phyloP scores from a whole-genome alignment of 2,888 invertebrate species.

The Thera obeliscata region DNA sequence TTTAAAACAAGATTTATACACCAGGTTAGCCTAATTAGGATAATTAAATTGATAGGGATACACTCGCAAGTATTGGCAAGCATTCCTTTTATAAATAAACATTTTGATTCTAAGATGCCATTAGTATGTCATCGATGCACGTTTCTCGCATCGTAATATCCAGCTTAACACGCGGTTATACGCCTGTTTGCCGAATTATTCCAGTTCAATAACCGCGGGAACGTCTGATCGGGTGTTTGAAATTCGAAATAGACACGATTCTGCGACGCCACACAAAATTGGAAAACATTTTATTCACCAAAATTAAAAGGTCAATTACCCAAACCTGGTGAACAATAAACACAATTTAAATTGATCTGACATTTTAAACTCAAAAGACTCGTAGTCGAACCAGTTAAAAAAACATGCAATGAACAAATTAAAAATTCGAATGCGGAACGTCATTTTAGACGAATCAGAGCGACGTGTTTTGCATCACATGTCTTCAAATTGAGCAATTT shows the following conservation, averaged over 20 bases:
- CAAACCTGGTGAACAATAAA: constrained; percentile 2
- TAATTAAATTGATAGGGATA: constrained; percentile 4
- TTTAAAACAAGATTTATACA: constrained; percentile 35
- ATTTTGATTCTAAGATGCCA: constrained; percentile 39
- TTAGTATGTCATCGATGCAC: constrained; percentile 42
- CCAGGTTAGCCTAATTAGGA: neutral
- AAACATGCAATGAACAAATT: constrained; percentile 5
- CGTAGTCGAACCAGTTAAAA: constrained; percentile 5
- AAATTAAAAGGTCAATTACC: constrained; percentile 33
- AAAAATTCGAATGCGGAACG: constrained; percentile 12
- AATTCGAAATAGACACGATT: constrained; percentile 71
- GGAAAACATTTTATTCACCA: constrained; percentile 32
- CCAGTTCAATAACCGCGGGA: constrained; percentile 82
- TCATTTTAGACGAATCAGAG: constrained; percentile 15
- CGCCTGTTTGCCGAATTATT: constrained; percentile 83
- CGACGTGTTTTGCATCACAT: constrained; percentile 52
- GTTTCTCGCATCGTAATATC: constrained; percentile 54
- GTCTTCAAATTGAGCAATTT: constrained; percentile 63
- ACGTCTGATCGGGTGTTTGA: constrained; percentile 75
- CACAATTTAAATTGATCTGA: constrained; percentile 7
- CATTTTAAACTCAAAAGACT: constrained; percentile 9
- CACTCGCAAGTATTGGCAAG: neutral
- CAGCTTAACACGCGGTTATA: constrained; percentile 77
- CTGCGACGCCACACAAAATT: constrained; percentile 57
- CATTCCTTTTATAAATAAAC: constrained; percentile 25